Conservation (phyloP, 2,888 invertebrate species). For the Eledone cirrhosa region DNA sequence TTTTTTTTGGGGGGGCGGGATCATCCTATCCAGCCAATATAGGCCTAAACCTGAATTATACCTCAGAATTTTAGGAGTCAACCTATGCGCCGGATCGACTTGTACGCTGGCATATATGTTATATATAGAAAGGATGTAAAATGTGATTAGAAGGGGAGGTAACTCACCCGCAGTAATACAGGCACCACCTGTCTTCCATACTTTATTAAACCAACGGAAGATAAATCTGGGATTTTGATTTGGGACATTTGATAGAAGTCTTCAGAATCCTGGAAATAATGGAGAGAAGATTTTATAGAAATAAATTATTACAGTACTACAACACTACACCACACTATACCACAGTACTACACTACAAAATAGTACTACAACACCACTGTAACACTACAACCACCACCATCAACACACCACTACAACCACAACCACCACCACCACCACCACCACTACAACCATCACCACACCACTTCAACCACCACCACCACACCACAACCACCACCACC, state of each 20-base stretch:
- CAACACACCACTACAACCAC: no score
- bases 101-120: no score
- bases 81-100: no score
- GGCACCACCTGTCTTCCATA: slow-evolving; percentile 47
- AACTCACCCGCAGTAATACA: slow-evolving; percentile 46
- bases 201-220: slow-evolving; percentile 38
- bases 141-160: neutral
- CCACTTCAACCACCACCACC: no score
- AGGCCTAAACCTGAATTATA: slow-evolving; percentile 26
- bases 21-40: slow-evolving; percentile 1
- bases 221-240: slow-evolving; percentile 39
- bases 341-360: no score
- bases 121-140: slow-evolving; percentile 17
- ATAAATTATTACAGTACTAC: neutral
- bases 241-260: slow-evolving; percentile 32
- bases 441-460: no score
- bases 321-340: no score
- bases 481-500: no score
- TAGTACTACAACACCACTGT: no score
- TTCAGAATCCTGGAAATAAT: slow-evolving; percentile 22
- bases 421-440: no score
- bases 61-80: no score
- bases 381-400: no score
- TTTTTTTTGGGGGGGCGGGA: neutral
- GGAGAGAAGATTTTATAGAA: neutral